Evolutionary conservation across 2,888 invertebrate genomes (phyloP).

Genomic region (Macaria liturata): DNA sequence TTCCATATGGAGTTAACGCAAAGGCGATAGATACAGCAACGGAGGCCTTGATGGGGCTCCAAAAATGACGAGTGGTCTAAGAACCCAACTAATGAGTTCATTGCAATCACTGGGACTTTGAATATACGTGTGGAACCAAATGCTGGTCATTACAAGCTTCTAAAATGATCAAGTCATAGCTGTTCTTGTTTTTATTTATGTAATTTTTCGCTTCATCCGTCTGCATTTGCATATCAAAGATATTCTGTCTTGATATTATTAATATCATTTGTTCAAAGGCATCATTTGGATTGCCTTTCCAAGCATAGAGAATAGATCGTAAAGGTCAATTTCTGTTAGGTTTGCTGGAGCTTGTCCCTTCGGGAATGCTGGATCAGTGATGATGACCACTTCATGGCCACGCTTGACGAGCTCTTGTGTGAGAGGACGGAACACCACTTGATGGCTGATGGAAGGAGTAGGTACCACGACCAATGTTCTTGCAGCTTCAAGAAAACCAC

Average conservation of each 20-base stretch:
- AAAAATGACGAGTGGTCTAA: not conserved
- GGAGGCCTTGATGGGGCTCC: conserved; percentile 17
- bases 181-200: conserved; percentile 10
- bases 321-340: conserved; percentile 63
- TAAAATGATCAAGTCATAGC: conserved; percentile 13
- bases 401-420: conserved; percentile 58
- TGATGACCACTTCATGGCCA: conserved; percentile 68
- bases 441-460: conserved; percentile 70
- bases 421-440: conserved; percentile 62
- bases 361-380: conserved; percentile 62
- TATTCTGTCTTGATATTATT: not conserved
- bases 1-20: conserved; percentile 37
- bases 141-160: conserved; percentile 7
- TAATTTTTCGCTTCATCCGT: conserved; percentile 10
- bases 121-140: conserved; percentile 1
- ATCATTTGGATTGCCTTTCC: conserved; percentile 4
- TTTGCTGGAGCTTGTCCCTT: conserved; percentile 51
- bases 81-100: conserved; percentile 4
- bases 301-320: conserved; percentile 33
- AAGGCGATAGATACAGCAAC: conserved; percentile 13
- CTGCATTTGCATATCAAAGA: conserved; percentile 16
- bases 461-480: conserved; percentile 51
- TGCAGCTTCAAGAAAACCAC: conserved; percentile 29
- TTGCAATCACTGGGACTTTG: conserved; percentile 10
- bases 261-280: conserved; percentile 1